Conservation (phyloP, 2,888 invertebrate genomes). For the Phlogophora meticulosa region DNA sequence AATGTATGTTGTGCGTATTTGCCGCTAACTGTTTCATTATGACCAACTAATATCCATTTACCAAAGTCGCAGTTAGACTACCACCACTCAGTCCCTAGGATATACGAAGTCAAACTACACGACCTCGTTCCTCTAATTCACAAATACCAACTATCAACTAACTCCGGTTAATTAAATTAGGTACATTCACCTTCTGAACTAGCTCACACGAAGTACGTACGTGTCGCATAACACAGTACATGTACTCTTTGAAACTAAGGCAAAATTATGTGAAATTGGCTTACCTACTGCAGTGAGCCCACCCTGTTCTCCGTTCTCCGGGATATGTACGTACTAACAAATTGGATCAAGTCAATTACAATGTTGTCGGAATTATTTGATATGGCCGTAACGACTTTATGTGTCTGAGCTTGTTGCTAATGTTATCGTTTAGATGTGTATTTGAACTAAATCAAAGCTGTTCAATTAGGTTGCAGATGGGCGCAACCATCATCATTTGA, state of each 20-base stretch:
- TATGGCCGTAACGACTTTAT: slow-evolving; percentile 32
- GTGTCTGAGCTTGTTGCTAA: slow-evolving; percentile 23
- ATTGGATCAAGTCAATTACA: slow-evolving; percentile 53
- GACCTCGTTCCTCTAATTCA: slow-evolving; percentile 22
- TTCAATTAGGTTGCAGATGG: not conserved
- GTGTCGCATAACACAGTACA: slow-evolving; percentile 34
- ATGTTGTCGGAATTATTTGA: slow-evolving; percentile 52
- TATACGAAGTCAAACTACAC: slow-evolving; percentile 13
- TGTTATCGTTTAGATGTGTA: slow-evolving; percentile 16
- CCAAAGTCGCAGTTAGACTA: not conserved
- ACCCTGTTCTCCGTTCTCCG: slow-evolving; percentile 26
- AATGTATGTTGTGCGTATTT: too few relatives aligned
- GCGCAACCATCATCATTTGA: too few relatives aligned
- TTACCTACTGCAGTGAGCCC: slow-evolving; percentile 55
- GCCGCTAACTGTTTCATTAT: not conserved
- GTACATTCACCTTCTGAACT: slow-evolving; percentile 34
- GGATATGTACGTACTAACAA: slow-evolving; percentile 24
- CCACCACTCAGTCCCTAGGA: slow-evolving; percentile 12
- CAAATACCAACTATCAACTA: slow-evolving; percentile 36
- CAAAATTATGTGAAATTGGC: slow-evolving; percentile 57
- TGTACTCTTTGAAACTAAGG: slow-evolving; percentile 43
- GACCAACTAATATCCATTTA: slow-evolving; percentile 5
- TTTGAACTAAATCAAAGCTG: slow-evolving; percentile 14
- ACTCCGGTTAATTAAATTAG: slow-evolving; percentile 49
- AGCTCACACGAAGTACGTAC: slow-evolving; percentile 20